phyloP scores from a whole-genome alignment of 2,888 invertebrate genomes.

The Nebria brevicollis region DNA sequence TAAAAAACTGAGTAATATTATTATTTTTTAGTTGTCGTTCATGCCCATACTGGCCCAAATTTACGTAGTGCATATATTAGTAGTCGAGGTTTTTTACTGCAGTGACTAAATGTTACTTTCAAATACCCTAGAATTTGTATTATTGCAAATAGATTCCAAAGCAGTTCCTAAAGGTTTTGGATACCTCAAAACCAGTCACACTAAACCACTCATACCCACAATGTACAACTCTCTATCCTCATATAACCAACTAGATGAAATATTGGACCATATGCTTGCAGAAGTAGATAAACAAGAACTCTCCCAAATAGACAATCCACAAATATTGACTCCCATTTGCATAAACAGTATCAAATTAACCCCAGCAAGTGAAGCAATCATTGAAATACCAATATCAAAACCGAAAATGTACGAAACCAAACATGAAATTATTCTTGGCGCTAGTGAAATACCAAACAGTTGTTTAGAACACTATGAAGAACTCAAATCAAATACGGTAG shows the following conservation, averaged over 20 bases:
- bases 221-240: constrained; percentile 54
- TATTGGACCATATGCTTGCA: constrained; percentile 61
- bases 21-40: constrained; percentile 47
- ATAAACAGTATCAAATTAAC: constrained; percentile 59
- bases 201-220: constrained; percentile 30
- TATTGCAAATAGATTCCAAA: constrained; percentile 42
- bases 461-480: no score
- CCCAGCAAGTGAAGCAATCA: constrained; percentile 60
- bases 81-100: constrained; percentile 47
- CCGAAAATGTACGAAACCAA: constrained; percentile 58
- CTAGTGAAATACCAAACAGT: constrained; percentile 18
- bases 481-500: no score
- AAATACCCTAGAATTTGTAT: background rate
- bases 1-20: constrained; percentile 25
- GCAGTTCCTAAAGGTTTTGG: constrained; percentile 32
- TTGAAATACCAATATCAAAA: constrained; percentile 58
- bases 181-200: constrained; percentile 41
- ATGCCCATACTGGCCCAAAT: constrained; percentile 44
- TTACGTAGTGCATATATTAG: constrained; percentile 39
- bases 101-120: constrained; percentile 1
- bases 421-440: constrained; percentile 55
- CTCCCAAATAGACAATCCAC: constrained; percentile 55
- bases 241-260: constrained; percentile 61
- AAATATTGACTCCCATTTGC: constrained; percentile 51
- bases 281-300: constrained; percentile 62